These are phyloP conservation scores for Ennomos quercinarius DNA, from an alignment of 2,888 invertebrate species.

Conservation along the genomic window DNA sequence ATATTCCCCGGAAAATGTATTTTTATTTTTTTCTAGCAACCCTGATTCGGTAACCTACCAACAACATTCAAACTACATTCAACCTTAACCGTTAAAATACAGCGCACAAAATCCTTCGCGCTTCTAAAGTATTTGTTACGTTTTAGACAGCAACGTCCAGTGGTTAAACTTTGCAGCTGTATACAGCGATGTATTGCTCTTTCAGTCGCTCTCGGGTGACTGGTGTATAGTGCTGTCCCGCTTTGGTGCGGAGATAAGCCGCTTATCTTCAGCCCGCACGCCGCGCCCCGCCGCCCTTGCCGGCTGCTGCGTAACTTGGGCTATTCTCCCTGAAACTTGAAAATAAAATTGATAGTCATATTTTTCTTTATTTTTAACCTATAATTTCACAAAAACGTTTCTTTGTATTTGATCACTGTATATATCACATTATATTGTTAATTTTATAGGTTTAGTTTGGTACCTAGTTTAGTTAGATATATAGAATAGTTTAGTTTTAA, in stretches of 20 bases:
- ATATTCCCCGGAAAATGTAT: conserved; percentile 83
- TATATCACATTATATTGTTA: too few species aligned
- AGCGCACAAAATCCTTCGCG: conserved; percentile 41
- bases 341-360: not conserved
- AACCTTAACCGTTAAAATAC: conserved; percentile 30
- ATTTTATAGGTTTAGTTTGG: too few species aligned
- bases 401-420: too few species aligned
- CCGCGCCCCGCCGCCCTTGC: conserved; percentile 59
- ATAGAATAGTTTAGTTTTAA: too few species aligned
- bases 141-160: conserved; percentile 53
- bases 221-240: conserved; percentile 55
- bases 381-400: too few species aligned
- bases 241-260: conserved; percentile 79
- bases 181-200: conserved; percentile 67
- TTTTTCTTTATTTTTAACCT: too few species aligned
- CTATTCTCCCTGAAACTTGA: conserved; percentile 58
- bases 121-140: conserved; percentile 44
- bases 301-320: conserved; percentile 74
- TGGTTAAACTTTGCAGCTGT: conserved; percentile 78
- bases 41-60: conserved; percentile 50
- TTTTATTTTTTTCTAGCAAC: conserved; percentile 76
- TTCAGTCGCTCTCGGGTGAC: conserved; percentile 49
- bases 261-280: conserved; percentile 84
- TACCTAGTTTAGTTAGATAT: too few species aligned
- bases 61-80: conserved; percentile 35